Conservation (phyloP, 2,888 invertebrate species). For the Plebejus anna region DNA sequence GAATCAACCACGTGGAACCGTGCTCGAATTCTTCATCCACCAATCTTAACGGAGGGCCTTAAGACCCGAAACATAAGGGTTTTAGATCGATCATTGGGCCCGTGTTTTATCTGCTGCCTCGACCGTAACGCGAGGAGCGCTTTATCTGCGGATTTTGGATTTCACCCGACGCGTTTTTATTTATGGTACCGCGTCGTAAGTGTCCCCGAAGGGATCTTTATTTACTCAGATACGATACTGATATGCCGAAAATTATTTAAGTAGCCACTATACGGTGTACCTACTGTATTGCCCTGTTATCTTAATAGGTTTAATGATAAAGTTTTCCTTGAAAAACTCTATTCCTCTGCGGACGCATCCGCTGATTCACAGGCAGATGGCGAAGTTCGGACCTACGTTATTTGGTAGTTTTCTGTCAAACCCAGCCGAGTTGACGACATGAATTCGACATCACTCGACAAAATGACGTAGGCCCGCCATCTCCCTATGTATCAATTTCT, state of each 20-base stretch:
- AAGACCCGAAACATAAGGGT: not conserved
- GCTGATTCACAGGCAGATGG: no score
- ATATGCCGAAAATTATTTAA: not conserved
- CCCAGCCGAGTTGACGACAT: no score
- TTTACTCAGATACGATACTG: not conserved
- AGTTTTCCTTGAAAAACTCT: not conserved
- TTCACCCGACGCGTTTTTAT: conserved; percentile 10
- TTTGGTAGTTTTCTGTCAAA: no score
- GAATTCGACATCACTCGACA: no score
- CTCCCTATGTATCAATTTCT: no score
- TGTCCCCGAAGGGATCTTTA: not conserved
- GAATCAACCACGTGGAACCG: not conserved
- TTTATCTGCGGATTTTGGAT: conserved; percentile 27
- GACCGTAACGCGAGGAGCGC: not conserved
- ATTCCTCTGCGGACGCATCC: not conserved
- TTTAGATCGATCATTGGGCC: conserved; percentile 5
- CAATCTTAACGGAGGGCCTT: not conserved
- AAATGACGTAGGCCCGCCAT: no score
- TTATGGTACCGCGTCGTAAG: not conserved
- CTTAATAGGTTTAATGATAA: not conserved
- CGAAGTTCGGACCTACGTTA: no score
- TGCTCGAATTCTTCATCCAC: not conserved
- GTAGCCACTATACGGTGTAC: not conserved
- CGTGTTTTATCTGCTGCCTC: not conserved
- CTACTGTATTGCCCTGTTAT: not conserved